Conservation (phyloP, 2,113 vertebrate genomes). For the Cavia porcellus region DNA sequence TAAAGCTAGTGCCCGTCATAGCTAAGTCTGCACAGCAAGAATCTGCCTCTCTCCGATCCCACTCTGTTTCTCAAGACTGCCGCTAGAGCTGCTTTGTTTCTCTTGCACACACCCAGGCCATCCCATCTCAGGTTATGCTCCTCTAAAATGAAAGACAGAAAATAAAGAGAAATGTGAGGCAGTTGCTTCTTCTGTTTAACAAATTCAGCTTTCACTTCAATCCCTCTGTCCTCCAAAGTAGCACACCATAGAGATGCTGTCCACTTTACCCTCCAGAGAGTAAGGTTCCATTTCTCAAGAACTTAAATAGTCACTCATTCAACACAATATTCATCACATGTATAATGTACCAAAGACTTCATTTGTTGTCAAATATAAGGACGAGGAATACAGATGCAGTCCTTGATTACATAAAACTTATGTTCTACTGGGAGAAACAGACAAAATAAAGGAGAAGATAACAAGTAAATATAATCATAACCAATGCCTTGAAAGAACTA, state of each 20-base stretch:
- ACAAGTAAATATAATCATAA: background rate
- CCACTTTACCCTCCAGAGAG: background rate
- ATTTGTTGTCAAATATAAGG: background rate
- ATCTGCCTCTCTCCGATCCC: fast-evolving
- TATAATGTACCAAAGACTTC: background rate
- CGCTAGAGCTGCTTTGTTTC: background rate
- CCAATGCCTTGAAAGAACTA: background rate
- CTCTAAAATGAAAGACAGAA: background rate
- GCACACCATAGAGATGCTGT: background rate
- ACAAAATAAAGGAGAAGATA: background rate
- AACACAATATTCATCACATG: background rate
- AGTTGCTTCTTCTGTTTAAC: background rate
- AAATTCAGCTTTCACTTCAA: background rate
- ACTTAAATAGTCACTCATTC: background rate
- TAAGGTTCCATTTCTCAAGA: background rate
- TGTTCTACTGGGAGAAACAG: background rate
- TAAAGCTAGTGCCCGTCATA: background rate
- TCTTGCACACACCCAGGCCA: background rate
- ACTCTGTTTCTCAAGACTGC: background rate
- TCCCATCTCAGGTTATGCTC: background rate
- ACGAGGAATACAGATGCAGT: background rate
- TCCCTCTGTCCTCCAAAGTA: background rate
- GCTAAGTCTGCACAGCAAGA: fast-evolving
- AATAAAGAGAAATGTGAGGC: background rate
- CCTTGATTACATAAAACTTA: background rate